A percentile compares a stretch with the other conserved stretches of the same genome.
Conservation (phyloP, 2,888 invertebrate genomes). For the Congeria kusceri region DNA sequence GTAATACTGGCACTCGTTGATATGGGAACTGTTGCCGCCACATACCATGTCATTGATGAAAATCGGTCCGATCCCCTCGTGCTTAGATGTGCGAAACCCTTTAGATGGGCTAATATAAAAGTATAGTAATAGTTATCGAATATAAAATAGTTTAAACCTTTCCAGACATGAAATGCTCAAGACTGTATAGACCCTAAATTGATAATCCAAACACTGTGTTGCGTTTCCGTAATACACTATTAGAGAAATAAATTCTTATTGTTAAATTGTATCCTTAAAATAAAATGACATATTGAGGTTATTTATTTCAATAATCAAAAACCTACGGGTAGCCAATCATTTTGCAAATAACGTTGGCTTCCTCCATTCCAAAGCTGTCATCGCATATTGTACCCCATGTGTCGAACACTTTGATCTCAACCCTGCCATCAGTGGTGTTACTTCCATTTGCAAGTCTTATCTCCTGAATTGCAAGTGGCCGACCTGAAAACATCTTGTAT, state of each 20-base stretch:
- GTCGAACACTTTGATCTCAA: slow-evolving; percentile 7
- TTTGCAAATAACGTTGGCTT: slow-evolving; percentile 7
- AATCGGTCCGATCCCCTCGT: slow-evolving; percentile 10
- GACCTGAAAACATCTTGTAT: background rate
- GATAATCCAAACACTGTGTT: too few relatives aligned
- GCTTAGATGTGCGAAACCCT: too few relatives aligned
- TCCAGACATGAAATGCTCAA: too few relatives aligned
- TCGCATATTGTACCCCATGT: slow-evolving; percentile 24
- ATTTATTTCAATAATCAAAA: too few relatives aligned
- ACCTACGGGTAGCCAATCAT: background rate
- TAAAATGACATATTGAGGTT: too few relatives aligned
- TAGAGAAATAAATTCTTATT: too few relatives aligned
- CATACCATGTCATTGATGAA: slow-evolving; percentile 13
- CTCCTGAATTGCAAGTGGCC: background rate
- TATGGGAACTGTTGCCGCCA: background rate
- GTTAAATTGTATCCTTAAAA: too few relatives aligned
- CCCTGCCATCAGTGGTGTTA: background rate
- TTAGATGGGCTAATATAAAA: too few relatives aligned
- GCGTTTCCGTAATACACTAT: too few relatives aligned
- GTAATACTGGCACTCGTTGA: slow-evolving; percentile 14
- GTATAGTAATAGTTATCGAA: too few relatives aligned
- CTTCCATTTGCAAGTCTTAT: background rate
- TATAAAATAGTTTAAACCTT: too few relatives aligned
- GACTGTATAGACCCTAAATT: too few relatives aligned
- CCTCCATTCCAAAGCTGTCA: background rate